These are phyloP conservation scores for Bruchidius siliquastri DNA, from an alignment of 2,888 invertebrate genomes.

Conservation along the genomic window DNA sequence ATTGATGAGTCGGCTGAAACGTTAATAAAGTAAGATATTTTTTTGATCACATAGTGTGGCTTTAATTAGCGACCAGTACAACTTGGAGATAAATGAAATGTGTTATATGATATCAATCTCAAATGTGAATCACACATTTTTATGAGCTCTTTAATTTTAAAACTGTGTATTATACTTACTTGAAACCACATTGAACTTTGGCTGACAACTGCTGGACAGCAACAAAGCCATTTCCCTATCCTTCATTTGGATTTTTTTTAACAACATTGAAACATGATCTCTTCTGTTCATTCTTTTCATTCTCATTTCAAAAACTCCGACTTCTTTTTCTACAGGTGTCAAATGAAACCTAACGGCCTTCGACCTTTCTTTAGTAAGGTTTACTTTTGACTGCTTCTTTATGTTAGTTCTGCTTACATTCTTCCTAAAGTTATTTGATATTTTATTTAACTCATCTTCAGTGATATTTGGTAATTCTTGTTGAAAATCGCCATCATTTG, in stretches of 20 bases:
- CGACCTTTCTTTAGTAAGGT: background rate
- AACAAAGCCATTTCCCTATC: conserved; percentile 12
- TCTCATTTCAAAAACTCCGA: conserved; percentile 9
- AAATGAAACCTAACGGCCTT: background rate
- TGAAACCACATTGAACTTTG: conserved; percentile 15
- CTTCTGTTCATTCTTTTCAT: conserved; percentile 13
- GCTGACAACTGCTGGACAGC: conserved; percentile 9
- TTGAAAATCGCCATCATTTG: background rate
- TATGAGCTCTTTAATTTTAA: too few relatives aligned
- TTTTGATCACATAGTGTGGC: too few relatives aligned
- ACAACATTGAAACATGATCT: conserved; percentile 12
- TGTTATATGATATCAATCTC: too few relatives aligned
- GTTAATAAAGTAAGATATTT: too few relatives aligned
- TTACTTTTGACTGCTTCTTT: background rate
- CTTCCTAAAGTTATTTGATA: background rate
- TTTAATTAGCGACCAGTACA: too few relatives aligned
- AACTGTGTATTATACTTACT: background rate
- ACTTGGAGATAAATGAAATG: too few relatives aligned
- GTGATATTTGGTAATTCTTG: background rate
- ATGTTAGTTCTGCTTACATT: background rate
- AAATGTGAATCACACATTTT: too few relatives aligned
- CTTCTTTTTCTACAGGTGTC: conserved; percentile 2
- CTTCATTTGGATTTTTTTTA: conserved; percentile 15
- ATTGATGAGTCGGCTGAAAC: too few relatives aligned
- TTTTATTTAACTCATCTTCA: background rate